Evolutionary conservation across 2,113 vertebrate species (phyloP).

Genomic region (Symphodus melops): DNA sequence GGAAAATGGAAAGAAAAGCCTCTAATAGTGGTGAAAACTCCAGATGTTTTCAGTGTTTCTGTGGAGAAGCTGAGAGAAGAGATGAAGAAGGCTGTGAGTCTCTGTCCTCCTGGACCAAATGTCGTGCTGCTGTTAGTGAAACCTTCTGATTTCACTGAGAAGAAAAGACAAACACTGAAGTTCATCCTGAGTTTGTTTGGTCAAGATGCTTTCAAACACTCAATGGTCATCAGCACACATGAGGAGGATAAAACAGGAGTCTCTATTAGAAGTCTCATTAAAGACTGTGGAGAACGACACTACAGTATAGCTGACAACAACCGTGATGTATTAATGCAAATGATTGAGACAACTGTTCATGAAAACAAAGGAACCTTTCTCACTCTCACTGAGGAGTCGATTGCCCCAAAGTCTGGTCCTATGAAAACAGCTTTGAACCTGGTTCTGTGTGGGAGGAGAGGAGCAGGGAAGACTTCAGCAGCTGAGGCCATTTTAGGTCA

Average conservation of each 20-base stretch:
- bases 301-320: not conserved
- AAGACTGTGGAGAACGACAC: constrained; percentile 35
- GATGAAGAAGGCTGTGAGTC: not conserved
- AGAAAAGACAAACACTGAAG: constrained; percentile 18
- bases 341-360: constrained; percentile 20
- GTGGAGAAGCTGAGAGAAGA: accelerated
- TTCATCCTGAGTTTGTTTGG: constrained; percentile 38
- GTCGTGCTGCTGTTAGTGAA: constrained; percentile 47
- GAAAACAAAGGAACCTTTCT: constrained; percentile 19
- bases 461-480: constrained; percentile 31
- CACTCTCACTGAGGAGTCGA: constrained; percentile 7
- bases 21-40: constrained; percentile 5
- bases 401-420: not conserved
- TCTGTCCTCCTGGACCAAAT: constrained; percentile 46
- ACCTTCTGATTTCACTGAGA: constrained; percentile 7
- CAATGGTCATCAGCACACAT: constrained; percentile 18
- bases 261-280: not conserved
- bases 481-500: constrained; percentile 19
- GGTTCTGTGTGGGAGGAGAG: constrained; percentile 41
- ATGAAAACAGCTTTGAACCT: constrained; percentile 20
- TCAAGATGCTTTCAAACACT: constrained; percentile 27
- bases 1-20: not conserved
- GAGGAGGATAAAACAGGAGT: accelerated
- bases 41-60: constrained; percentile 4
- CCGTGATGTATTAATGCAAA: not conserved